A percentile compares a stretch with the other conserved stretches of the same genome.
phyloP scores from a whole-genome alignment of 2,113 vertebrate genomes.

The Tamias sibiricus region DNA sequence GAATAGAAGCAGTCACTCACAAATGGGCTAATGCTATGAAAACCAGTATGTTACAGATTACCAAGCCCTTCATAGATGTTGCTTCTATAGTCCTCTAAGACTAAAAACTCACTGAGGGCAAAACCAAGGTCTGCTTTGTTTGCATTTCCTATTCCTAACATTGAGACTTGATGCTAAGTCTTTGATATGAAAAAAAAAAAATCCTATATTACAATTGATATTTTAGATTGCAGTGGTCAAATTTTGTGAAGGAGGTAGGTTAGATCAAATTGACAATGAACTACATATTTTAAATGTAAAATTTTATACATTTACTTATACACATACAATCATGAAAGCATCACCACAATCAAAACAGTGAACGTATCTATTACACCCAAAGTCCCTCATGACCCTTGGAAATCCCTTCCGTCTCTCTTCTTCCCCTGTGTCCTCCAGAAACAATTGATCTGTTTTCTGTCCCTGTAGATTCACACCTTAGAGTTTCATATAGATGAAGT shows the following conservation, averaged over 20 bases:
- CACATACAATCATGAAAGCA: neutral
- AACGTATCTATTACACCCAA: neutral
- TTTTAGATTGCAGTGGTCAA: neutral
- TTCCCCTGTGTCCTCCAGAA: neutral
- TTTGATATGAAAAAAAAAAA: neutral
- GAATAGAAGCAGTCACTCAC: neutral
- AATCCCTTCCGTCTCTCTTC: neutral
- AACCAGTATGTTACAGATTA: neutral
- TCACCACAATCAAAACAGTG: neutral
- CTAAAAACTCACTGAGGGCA: neutral
- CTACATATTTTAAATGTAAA: neutral
- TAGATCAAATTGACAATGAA: neutral
- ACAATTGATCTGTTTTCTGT: neutral
- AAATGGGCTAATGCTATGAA: neutral
- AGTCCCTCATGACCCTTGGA: accelerated
- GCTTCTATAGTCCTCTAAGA: neutral
- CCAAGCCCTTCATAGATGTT: neutral
- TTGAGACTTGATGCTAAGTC: neutral
- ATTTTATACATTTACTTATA: neutral
- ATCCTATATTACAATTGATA: neutral
- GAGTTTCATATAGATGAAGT: neutral
- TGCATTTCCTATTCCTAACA: neutral
- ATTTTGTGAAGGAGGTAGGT: neutral
- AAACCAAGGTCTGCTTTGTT: neutral
- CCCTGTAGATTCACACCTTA: neutral